Conservation (phyloP, 2,888 invertebrate species). For the Xylophagus ater region DNA sequence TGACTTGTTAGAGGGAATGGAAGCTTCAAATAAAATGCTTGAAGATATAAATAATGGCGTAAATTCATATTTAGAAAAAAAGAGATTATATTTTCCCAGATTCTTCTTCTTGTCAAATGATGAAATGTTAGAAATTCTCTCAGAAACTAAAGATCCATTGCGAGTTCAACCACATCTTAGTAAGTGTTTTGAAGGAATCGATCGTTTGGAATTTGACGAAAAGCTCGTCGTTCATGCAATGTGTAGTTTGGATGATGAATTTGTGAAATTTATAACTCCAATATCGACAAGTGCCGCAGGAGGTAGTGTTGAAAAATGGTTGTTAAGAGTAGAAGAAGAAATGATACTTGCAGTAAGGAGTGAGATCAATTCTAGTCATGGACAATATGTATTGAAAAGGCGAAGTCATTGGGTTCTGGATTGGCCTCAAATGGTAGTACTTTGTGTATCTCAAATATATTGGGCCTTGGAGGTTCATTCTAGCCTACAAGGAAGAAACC, state of each 20-base stretch:
- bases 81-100: slow-evolving; percentile 55
- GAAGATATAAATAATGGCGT: slow-evolving; percentile 53
- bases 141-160: slow-evolving; percentile 51
- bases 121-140: slow-evolving; percentile 60
- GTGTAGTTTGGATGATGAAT: slow-evolving; percentile 50
- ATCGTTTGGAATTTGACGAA: slow-evolving; percentile 41
- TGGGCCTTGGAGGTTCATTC: slow-evolving; percentile 55
- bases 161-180: slow-evolving; percentile 51
- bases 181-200: slow-evolving; percentile 61
- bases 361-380: slow-evolving; percentile 39
- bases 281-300: slow-evolving; percentile 44
- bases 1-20: slow-evolving; percentile 60
- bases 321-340: slow-evolving; percentile 48
- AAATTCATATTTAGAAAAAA: slow-evolving; percentile 53
- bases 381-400: slow-evolving; percentile 32
- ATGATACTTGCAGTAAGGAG: slow-evolving; percentile 46
- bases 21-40: slow-evolving; percentile 43
- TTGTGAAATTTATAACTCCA: slow-evolving; percentile 41
- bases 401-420: slow-evolving; percentile 46
- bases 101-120: slow-evolving; percentile 68
- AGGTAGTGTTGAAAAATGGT: slow-evolving; percentile 57
- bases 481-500: slow-evolving; percentile 39
- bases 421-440: slow-evolving; percentile 54
- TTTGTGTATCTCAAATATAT: slow-evolving; percentile 49
- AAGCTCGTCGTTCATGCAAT: slow-evolving; percentile 47